Evolutionary conservation across 2,797 vertebrate species (phyloP), one percentile per base, ranked within the genome.

Genomic region (Pogonophryne albipinna): DNA sequence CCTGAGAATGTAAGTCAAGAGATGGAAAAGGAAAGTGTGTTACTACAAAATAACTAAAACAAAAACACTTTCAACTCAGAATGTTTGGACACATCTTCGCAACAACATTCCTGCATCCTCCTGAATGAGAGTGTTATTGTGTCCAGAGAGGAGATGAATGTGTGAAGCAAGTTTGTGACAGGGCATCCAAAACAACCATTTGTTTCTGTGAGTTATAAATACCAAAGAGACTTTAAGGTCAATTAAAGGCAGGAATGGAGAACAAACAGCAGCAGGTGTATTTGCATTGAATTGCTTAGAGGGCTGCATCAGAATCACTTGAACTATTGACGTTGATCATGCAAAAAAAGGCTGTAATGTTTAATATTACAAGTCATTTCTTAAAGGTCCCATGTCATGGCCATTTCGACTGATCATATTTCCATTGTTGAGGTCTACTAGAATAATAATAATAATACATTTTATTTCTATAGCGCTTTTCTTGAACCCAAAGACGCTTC

Each of bases 61-160:
- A 38, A 6, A 38, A 15, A 38, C 17, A 69, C 14, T 4, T 31
- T 38, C 45, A 38, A 16, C 17, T 58, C 42, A 49, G 45, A 63
- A 46, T 62, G 41, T 20, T 46, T 61, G 16, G 38, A 12, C 38
- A 31, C 4, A 14, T 60, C 9, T 44, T 55, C 20, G 41, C n/a
- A 66, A 27, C n/a, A 78, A 23, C 58, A 70, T 69, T 79, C 69
- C 74, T 82, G 66, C 76, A 44, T 75, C 60, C 55, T 73, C 51
- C 20, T 71, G 65, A 61, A 70, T 70, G 55, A 75, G 81, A 47
- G 34, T 61, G 3, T 60, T 17, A 42, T 16, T 31, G 34, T 42
- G 20, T 47, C n/a, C 44, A 23, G 12, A 60, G 15, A 51, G 63
- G 20, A 64, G 41, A 59, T 57, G 56, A 66, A 6, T 15, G 60